A percentile compares a stretch with the other conserved stretches of the same genome.
phyloP scores from a whole-genome alignment of 2,113 vertebrate genomes.

The Neopipo cinnamomea region DNA sequence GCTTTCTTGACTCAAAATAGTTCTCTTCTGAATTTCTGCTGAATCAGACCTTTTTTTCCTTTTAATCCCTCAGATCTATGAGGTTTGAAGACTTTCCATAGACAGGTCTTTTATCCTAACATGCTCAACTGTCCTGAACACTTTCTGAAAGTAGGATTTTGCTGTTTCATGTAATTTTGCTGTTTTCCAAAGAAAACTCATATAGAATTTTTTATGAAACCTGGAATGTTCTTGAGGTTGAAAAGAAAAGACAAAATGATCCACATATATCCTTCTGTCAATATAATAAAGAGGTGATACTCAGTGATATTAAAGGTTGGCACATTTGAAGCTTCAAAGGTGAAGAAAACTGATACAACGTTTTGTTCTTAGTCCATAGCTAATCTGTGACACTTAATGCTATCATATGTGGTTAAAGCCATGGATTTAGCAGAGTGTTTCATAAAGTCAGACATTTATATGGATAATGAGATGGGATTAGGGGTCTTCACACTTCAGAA shows the following conservation, averaged over 20 bases:
- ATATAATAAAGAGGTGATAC: neutral
- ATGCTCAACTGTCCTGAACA: neutral
- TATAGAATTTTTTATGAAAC: neutral
- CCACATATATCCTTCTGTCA: neutral
- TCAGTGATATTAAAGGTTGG: neutral
- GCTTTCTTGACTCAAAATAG: neutral
- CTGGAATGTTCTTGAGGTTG: neutral
- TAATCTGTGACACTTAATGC: neutral
- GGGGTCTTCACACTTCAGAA: neutral
- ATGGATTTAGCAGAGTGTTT: neutral
- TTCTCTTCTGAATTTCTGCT: neutral
- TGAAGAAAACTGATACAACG: neutral
- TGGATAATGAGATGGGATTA: conserved; percentile 14
- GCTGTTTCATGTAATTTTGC: neutral
- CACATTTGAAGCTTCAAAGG: neutral
- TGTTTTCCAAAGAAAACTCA: neutral
- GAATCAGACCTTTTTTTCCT: neutral
- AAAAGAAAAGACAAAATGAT: neutral
- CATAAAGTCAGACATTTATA: neutral
- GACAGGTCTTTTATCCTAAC: neutral
- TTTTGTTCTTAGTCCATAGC: neutral
- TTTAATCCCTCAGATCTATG: neutral
- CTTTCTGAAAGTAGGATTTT: neutral
- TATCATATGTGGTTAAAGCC: neutral
- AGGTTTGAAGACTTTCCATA: neutral